Percentiles rank a stretch among this genome's conserved stretches.
These are phyloP conservation scores for Crotalus horridus DNA, from an alignment of 2,113 vertebrate genomes.

Conservation along the genomic window DNA sequence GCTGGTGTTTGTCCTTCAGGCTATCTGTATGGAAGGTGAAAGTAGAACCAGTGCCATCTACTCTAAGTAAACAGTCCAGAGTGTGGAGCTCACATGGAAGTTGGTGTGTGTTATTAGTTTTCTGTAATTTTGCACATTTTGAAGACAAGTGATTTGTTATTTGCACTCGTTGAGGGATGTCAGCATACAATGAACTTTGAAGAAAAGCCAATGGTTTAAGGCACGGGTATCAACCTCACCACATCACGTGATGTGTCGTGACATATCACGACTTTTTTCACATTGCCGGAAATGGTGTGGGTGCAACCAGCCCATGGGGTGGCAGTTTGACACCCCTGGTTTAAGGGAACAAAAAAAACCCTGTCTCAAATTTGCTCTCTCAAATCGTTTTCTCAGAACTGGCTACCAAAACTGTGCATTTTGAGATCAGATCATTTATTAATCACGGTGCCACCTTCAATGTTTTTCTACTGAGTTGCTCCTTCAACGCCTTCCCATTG, in stretches of 20 bases:
- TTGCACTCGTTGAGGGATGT: neutral
- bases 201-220: neutral
- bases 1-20: neutral
- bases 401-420: neutral
- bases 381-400: neutral
- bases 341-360: neutral
- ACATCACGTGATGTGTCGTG: too few species aligned
- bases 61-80: neutral
- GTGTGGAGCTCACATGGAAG: neutral
- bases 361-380: neutral
- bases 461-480: neutral
- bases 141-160: neutral
- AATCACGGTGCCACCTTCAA: neutral
- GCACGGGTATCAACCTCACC: too few species aligned
- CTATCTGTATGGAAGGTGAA: accelerated
- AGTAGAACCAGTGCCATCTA: neutral
- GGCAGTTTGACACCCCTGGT: too few species aligned
- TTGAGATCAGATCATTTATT: neutral
- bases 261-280: too few species aligned
- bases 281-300: too few species aligned
- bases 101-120: neutral
- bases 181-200: neutral
- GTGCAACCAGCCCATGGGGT: too few species aligned
- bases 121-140: neutral
- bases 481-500: accelerated